These are phyloP conservation scores for Actias luna DNA, from an alignment of 2,888 invertebrate genomes.

Conservation along the genomic window DNA sequence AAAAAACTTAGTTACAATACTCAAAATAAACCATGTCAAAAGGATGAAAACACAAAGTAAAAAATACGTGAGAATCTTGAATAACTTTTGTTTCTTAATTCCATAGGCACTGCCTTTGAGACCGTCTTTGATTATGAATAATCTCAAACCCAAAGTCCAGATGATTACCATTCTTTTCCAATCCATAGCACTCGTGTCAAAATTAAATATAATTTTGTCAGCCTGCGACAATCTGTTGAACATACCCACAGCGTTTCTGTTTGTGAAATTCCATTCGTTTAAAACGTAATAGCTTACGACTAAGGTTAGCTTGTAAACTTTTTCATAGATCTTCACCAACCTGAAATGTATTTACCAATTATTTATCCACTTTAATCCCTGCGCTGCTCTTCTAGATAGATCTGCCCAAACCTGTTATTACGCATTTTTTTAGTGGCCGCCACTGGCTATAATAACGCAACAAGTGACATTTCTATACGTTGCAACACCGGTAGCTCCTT, in stretches of 20 bases:
- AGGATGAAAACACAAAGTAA: constrained; percentile 2
- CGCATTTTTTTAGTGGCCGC: too few species aligned
- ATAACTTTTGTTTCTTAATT: constrained; percentile 29
- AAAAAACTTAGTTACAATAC: neutral
- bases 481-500: too few species aligned
- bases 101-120: constrained; percentile 25
- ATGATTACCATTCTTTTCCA: constrained; percentile 28
- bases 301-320: constrained; percentile 26
- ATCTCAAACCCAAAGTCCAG: constrained; percentile 35
- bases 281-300: constrained; percentile 25
- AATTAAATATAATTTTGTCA: constrained; percentile 35
- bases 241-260: constrained; percentile 30
- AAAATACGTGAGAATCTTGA: constrained; percentile 24
- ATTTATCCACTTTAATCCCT: neutral
- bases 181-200: constrained; percentile 28
- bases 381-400: too few species aligned
- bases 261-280: constrained; percentile 35
- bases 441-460: too few species aligned
- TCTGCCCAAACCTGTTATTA: too few species aligned
- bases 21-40: neutral
- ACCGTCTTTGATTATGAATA: constrained; percentile 33
- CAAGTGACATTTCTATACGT: too few species aligned
- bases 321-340: constrained; percentile 36
- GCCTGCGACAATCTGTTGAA: constrained; percentile 26
- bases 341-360: constrained; percentile 26